A percentile compares a stretch with the other conserved stretches of the same genome.
Evolutionary conservation across 2,113 vertebrate genomes (phyloP).

Genomic region (Fulmarus glacialis): DNA sequence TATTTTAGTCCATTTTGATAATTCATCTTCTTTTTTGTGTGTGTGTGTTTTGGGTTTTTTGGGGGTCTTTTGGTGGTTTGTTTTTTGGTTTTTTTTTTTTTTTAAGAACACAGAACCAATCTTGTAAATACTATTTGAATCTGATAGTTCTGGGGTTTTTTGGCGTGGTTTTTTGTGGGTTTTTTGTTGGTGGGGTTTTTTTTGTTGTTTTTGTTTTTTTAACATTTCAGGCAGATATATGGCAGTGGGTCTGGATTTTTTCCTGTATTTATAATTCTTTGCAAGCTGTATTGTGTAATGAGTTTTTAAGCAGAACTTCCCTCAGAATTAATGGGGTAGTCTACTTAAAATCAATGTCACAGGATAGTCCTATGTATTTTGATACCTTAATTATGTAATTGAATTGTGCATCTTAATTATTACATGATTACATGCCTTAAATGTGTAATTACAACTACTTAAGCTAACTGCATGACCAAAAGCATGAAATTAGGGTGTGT

Average conservation of each 20-base stretch:
- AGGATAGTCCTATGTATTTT: slow-evolving; percentile 18
- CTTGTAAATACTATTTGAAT: not conserved
- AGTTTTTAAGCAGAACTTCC: not conserved
- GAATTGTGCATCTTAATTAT: slow-evolving; percentile 52
- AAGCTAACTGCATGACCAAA: slow-evolving; percentile 55
- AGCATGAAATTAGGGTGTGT: slow-evolving; percentile 36
- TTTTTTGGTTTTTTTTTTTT: not conserved
- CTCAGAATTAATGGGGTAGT: not conserved
- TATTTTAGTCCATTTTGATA: not conserved
- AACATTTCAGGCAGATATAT: not conserved
- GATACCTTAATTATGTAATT: slow-evolving; percentile 55
- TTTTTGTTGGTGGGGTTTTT: too few species aligned
- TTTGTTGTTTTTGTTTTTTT: not conserved
- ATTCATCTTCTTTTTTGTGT: not conserved
- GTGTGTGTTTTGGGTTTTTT: not conserved
- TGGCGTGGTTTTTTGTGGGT: too few species aligned
- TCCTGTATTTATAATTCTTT: not conserved
- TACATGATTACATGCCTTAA: slow-evolving; percentile 46
- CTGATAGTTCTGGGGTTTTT: not conserved
- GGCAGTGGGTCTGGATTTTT: not conserved
- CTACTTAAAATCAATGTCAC: slow-evolving; percentile 21
- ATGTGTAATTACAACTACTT: slow-evolving; percentile 56
- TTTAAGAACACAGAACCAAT: not conserved
- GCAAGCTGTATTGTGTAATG: not conserved
- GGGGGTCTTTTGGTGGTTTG: too few species aligned